These are phyloP conservation scores for Globodera ellingtonae DNA, from an alignment of 1,140 invertebrate species.

Conservation along the genomic window DNA sequence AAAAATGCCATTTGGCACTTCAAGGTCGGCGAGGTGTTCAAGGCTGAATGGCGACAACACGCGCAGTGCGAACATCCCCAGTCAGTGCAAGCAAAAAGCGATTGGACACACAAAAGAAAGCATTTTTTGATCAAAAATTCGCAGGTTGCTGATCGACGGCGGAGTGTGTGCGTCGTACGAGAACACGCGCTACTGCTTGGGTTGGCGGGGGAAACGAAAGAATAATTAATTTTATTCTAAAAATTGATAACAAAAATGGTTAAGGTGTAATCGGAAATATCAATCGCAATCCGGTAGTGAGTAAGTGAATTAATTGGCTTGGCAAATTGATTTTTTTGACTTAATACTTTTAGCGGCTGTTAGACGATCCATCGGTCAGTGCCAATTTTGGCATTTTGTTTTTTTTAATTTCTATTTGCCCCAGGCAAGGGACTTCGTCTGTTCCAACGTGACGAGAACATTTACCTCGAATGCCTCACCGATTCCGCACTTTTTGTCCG, in stretches of 20 bases:
- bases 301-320: slow-evolving; percentile 4
- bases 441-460: slow-evolving; percentile 16
- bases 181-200: slow-evolving; percentile 25
- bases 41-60: slow-evolving; percentile 16
- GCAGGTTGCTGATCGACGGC: slow-evolving; percentile 20
- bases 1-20: neutral
- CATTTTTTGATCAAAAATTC: neutral
- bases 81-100: neutral
- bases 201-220: neutral
- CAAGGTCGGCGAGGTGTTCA: slow-evolving; percentile 29
- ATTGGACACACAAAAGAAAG: no score
- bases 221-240: neutral
- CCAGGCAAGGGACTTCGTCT: slow-evolving; percentile 22
- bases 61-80: slow-evolving; percentile 10
- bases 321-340: neutral
- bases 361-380: slow-evolving; percentile 13
- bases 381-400: neutral
- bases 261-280: slow-evolving; percentile 25
- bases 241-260: neutral
- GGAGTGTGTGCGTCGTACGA: slow-evolving; percentile 15
- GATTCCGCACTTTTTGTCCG: slow-evolving; percentile 29
- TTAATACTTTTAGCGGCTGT: slow-evolving; percentile 2
- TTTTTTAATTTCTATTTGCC: neutral
- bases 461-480: slow-evolving; percentile 25
- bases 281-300: slow-evolving; percentile 26